Percentiles rank a stretch among this genome's conserved stretches.
phyloP scores from a whole-genome alignment of 2,797 vertebrate species.

The Artibeus lituratus region DNA sequence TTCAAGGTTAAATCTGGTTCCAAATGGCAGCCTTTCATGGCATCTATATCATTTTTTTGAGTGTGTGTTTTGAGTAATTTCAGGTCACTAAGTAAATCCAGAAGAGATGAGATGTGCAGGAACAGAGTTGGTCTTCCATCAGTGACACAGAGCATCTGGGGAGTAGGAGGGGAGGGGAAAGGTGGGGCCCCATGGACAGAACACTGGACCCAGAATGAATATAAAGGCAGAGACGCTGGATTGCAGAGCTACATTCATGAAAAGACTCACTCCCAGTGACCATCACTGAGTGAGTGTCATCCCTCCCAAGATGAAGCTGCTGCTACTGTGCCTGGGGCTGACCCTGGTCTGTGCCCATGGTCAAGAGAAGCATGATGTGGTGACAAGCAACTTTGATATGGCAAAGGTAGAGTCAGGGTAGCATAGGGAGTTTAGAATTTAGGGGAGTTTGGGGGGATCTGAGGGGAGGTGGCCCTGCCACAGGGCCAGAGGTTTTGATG shows the following conservation, averaged over 20 bases:
- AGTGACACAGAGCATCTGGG: background rate
- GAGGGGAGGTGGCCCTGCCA: background rate
- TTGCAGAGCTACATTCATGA: accelerated
- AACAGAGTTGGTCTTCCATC: background rate
- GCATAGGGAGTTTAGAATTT: background rate
- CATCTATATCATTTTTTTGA: background rate
- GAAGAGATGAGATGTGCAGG: background rate
- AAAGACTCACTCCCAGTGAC: background rate
- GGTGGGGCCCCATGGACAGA: accelerated
- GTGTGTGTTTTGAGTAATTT: background rate
- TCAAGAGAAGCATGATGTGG: accelerated
- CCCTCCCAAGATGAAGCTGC: conserved; percentile 14
- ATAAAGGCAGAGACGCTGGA: background rate
- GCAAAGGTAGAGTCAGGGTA: background rate
- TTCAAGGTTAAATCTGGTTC: background rate
- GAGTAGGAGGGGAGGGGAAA: background rate
- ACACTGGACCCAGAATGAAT: background rate
- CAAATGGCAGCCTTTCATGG: background rate
- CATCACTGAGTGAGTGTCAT: accelerated
- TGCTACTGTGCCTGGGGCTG: conserved; percentile 34
- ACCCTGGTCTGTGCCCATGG: background rate
- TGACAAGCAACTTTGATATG: background rate
- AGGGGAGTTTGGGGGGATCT: background rate
- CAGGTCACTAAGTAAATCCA: background rate
- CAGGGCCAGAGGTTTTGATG: background rate